phyloP scores from a whole-genome alignment of 2,888 invertebrate species.

The Yponomeuta plumbellus region DNA sequence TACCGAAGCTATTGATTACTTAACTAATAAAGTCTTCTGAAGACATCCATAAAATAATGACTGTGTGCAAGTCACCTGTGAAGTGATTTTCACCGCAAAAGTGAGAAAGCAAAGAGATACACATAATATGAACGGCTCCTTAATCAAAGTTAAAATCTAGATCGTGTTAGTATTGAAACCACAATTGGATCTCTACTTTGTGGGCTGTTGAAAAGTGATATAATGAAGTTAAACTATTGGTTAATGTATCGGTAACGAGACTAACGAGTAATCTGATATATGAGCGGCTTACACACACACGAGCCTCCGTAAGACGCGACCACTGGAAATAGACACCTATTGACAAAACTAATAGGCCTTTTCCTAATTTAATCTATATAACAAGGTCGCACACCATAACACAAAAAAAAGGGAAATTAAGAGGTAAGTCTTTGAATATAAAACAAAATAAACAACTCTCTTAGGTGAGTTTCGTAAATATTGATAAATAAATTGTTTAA shows the following conservation, averaged over 20 bases:
- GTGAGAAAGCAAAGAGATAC: background rate
- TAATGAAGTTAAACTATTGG: slow-evolving; percentile 69
- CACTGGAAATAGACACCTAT: background rate
- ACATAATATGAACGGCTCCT: background rate
- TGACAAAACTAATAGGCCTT: background rate
- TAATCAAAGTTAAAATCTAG: background rate
- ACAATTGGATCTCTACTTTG: background rate
- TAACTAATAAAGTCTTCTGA: no score
- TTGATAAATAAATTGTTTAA: no score
- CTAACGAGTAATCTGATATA: slow-evolving; percentile 58
- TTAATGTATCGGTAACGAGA: slow-evolving; percentile 66
- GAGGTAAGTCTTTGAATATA: no score
- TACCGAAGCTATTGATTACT: no score
- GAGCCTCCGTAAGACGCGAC: background rate
- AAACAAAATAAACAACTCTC: no score
- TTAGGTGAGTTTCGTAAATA: no score
- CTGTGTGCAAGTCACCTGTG: no score
- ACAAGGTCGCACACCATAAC: background rate
- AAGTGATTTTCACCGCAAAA: no score
- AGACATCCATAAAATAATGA: no score
- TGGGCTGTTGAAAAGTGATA: slow-evolving; percentile 35
- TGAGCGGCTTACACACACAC: slow-evolving; percentile 46
- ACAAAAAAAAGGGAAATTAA: no score
- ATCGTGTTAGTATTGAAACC: background rate
- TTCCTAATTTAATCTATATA: background rate